Evolutionary conservation across 2,888 invertebrate genomes (phyloP), one percentile per base, ranked within the genome.

Genomic region (Willowsia nigromaculata): DNA sequence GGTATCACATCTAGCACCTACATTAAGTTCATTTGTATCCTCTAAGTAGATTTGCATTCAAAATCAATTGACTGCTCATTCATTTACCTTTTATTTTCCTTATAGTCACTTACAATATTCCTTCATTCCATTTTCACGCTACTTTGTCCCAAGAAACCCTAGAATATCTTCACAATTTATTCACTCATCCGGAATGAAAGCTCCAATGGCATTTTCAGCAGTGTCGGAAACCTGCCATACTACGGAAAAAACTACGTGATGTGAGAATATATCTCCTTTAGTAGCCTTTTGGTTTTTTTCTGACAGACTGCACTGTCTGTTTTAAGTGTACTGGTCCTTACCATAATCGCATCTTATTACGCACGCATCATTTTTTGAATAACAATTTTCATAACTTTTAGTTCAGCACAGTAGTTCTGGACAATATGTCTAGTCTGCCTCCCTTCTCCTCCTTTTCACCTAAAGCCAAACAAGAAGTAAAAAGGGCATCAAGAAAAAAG

Each of bases 321-420:
- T 74, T 74, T 25, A 74, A 43, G 47, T 15, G 25, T 15, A 74
- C n/a, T 43, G 43, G 33, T 25, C 47, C 47, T 43, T 74, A 13
- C 71, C 40, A 25, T 74, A 43, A 74, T 74, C 43, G 25, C 71
- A 43, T 74, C 71, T 40, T 74, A 74, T 74, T 74, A 78, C 50
- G 18, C 78, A 71, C 68, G 43, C 71, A 84, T 53, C 53, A 18
- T 37, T 30, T 84, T 85, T 50, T 85, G 62, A 78, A 65, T 85
- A 85, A 65, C 65, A 43, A 71, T 88, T 88, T 84, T 88, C 78
- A 84, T 88, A 84, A 84, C 83, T 88, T 81, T 59, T 83, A 50
- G 76, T 88, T 59, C 74, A 83, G 65, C 43, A 86, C 88, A 76
- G 78, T 84, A 84, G 84, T 88, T 53, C 68, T 65, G 88, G 88